Evolutionary conservation across 2,888 invertebrate species (phyloP), one percentile per base, ranked within the genome.

Genomic region (Pegoplata infirma): DNA sequence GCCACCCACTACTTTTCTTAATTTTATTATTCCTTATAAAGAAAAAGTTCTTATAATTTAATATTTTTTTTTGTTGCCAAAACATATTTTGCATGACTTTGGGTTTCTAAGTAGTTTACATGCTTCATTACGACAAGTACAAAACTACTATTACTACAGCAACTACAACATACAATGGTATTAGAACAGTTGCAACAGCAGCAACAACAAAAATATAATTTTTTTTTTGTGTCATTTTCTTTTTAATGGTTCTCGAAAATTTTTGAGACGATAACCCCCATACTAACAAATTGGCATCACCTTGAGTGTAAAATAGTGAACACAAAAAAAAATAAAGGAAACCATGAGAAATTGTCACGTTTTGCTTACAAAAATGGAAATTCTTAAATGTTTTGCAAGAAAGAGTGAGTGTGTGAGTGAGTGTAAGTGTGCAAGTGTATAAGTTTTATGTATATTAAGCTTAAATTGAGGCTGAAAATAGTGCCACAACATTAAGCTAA

Each of bases 301-400:
- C 79, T 75, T 75, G 71, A 75, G 67, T 66, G 25, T 25, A 19
- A 53, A 55, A 32, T 61, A 28, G 53, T 44, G 46, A 58, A 67
- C 32, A 49, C 5, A 5, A 55, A 17, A 53, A 21, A 58, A 63
- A n/a, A n/a, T n/a, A n/a, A n/a, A n/a, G n/a, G n/a, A n/a, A n/a
- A n/a, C n/a, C n/a, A n/a, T n/a, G n/a, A n/a, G n/a, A 72, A 71
- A 79, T 72, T 79, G 71, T 72, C 75, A 79, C 75, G 75, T 72
- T 72, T 77, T 56, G 21, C 46, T 17, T 59, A 46, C 51, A 19
- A 67, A 69, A 66, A 66, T 69, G 63, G 14, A 61, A 66, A 68
- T 32, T 66, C 59, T 51, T 28, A 71, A 79, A 67, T 71, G 44
- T 51, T 58, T 55, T 40, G 25, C n/a, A n/a, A n/a, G n/a, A n/a